Conservation (phyloP, 2,797 vertebrate species). For the Cossypha polioptera region DNA sequence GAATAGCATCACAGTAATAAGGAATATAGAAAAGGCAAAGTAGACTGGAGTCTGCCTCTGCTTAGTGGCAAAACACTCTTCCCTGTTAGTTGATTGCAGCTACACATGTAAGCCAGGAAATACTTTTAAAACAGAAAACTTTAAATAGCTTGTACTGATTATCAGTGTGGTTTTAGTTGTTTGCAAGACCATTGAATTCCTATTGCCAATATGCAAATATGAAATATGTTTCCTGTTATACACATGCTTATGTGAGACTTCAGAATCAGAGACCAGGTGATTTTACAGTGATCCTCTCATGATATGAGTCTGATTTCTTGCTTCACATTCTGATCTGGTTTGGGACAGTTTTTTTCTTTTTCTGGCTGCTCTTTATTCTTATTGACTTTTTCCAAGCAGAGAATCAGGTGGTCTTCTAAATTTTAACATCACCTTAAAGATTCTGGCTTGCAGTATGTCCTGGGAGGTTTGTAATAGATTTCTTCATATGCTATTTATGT, state of each 20-base stretch:
- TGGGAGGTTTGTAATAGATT: background rate
- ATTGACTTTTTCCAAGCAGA: background rate
- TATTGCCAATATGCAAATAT: background rate
- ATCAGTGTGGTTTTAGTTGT: background rate
- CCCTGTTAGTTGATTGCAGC: background rate
- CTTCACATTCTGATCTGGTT: background rate
- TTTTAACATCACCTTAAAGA: constrained; percentile 21
- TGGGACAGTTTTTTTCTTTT: background rate
- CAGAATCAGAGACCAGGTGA: background rate
- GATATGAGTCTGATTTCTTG: background rate
- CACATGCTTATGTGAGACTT: background rate
- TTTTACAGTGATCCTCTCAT: background rate
- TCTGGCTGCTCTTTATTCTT: background rate
- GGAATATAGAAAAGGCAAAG: background rate
- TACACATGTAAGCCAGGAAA: background rate
- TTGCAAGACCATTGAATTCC: background rate
- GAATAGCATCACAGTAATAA: background rate
- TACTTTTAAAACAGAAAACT: background rate
- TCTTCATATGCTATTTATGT: background rate
- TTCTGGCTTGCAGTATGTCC: background rate
- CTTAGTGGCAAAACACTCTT: background rate
- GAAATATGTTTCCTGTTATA: background rate
- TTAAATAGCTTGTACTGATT: background rate
- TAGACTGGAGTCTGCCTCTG: background rate
- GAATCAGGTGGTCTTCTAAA: background rate